These are phyloP conservation scores for Periophthalmus magnuspinnatus DNA, from an alignment of 2,797 vertebrate genomes.

Conservation along the genomic window DNA sequence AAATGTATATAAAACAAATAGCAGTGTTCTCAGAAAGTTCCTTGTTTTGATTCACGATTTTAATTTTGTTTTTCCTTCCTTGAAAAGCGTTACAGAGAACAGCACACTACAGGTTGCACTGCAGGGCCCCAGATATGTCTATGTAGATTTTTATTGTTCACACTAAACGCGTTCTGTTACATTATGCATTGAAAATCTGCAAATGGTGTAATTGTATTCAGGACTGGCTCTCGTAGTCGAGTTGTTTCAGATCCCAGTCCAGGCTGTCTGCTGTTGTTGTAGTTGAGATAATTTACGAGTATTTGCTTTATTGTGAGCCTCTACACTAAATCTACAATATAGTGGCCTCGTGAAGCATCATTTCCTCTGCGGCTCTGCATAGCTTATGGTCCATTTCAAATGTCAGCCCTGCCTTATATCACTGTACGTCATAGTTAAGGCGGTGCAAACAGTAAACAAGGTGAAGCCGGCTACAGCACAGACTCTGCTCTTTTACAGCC, in stretches of 20 bases:
- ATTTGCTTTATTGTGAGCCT: slow-evolving; percentile 39
- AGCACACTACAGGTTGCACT: background rate
- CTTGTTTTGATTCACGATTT: background rate
- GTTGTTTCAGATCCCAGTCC: background rate
- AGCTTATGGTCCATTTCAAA: slow-evolving; percentile 37
- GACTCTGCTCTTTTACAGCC: slow-evolving; percentile 6
- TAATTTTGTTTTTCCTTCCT: background rate
- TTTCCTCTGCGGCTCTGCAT: slow-evolving; percentile 47
- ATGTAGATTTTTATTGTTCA: background rate
- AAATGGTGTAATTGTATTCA: background rate
- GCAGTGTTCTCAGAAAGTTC: background rate
- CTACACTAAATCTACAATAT: slow-evolving; percentile 44
- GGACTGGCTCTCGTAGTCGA: background rate
- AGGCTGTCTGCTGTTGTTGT: slow-evolving; percentile 11
- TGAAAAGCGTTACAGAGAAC: background rate
- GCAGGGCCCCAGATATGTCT: background rate
- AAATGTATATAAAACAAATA: background rate
- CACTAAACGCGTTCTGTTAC: background rate
- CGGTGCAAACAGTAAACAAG: slow-evolving; percentile 20
- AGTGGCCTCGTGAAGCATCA: slow-evolving; percentile 28
- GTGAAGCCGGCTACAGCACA: slow-evolving; percentile 11
- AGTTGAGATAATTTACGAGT: slow-evolving; percentile 32
- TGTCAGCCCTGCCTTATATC: slow-evolving; percentile 20
- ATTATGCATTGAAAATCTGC: background rate
- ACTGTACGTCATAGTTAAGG: slow-evolving; percentile 38